A percentile compares a stretch with the other conserved stretches of the same genome.
Conservation (phyloP, 2,113 vertebrate genomes). For the Brachyhypopomus gauderio region DNA sequence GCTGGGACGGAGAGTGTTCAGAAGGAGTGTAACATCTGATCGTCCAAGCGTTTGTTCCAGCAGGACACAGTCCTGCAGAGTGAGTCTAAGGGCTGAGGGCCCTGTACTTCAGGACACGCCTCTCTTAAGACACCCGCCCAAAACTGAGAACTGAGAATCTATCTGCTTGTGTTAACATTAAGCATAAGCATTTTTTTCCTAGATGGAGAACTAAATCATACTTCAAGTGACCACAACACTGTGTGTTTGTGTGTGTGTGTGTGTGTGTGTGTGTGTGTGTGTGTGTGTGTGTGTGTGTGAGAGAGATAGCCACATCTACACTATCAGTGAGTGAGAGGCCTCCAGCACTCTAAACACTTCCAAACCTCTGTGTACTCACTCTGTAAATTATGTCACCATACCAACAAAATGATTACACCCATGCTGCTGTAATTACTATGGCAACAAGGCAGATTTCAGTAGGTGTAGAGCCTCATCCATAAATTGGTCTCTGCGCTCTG, state of each 20-base stretch:
- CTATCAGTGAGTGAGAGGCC: too few relatives aligned
- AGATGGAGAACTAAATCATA: too few relatives aligned
- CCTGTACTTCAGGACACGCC: background rate
- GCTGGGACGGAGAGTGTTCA: background rate
- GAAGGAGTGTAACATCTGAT: background rate
- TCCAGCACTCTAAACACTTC: background rate
- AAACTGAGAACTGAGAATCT: too few relatives aligned
- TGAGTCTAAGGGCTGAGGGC: background rate
- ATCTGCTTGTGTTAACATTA: too few relatives aligned
- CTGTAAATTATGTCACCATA: background rate
- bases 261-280: too few relatives aligned
- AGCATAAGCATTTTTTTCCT: too few relatives aligned
- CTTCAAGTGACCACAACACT: too few relatives aligned
- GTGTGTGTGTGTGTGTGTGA: too few relatives aligned
- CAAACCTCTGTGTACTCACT: background rate
- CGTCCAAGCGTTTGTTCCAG: background rate
- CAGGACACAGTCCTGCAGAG: background rate
- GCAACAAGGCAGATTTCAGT: slow-evolving; percentile 54
- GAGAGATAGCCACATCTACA: too few relatives aligned
- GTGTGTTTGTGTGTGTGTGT: too few relatives aligned
- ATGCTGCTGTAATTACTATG: slow-evolving; percentile 48
- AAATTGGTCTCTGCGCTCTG: slow-evolving; percentile 57
- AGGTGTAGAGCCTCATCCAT: slow-evolving; percentile 47
- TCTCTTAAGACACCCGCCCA: too few relatives aligned
- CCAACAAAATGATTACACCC: too few relatives aligned